A percentile compares a stretch with the other conserved stretches of the same genome.
Evolutionary conservation across 1,140 invertebrate genomes (phyloP).

Genomic region (Cecropterus lyciades): DNA sequence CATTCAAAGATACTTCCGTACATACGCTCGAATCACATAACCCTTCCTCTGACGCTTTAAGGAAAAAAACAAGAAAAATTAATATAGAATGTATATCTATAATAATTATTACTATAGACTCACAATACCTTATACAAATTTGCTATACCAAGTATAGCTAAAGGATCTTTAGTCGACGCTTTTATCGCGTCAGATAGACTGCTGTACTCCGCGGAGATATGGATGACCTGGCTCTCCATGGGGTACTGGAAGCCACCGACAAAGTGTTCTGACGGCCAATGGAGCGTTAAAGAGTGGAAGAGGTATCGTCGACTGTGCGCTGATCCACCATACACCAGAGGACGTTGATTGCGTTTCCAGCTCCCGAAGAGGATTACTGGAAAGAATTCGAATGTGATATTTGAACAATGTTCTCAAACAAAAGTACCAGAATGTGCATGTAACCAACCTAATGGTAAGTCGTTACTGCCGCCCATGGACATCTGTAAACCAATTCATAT

Average conservation of each 20-base stretch:
- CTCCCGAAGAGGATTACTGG: conserved; percentile 56
- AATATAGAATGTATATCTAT: no score
- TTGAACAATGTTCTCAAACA: no score
- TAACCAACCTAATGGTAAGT: no score
- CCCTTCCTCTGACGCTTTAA: no score
- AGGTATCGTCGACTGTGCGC: conserved; percentile 62
- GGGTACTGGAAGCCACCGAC: conserved; percentile 57
- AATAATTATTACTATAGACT: no score
- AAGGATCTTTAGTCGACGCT: conserved; percentile 47
- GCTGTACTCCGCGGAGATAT: conserved; percentile 60
- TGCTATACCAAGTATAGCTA: conserved; percentile 55
- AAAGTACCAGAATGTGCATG: no score
- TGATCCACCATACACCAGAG: conserved; percentile 62
- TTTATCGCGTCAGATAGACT: conserved; percentile 48
- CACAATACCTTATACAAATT: conserved; percentile 58
- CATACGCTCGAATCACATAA: no score
- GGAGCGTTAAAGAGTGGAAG: conserved; percentile 60
- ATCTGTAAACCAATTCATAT: no score
- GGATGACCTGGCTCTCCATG: conserved; percentile 57
- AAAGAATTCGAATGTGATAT: conserved; percentile 30
- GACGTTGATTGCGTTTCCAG: conserved; percentile 49
- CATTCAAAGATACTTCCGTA: no score
- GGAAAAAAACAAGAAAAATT: no score
- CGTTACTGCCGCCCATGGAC: no score
- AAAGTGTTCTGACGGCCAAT: conserved; percentile 65